Percentiles rank a stretch among this genome's conserved stretches.
These are phyloP conservation scores for Dufourea novaeangliae DNA, from an alignment of 1,140 invertebrate genomes.

Conservation along the genomic window DNA sequence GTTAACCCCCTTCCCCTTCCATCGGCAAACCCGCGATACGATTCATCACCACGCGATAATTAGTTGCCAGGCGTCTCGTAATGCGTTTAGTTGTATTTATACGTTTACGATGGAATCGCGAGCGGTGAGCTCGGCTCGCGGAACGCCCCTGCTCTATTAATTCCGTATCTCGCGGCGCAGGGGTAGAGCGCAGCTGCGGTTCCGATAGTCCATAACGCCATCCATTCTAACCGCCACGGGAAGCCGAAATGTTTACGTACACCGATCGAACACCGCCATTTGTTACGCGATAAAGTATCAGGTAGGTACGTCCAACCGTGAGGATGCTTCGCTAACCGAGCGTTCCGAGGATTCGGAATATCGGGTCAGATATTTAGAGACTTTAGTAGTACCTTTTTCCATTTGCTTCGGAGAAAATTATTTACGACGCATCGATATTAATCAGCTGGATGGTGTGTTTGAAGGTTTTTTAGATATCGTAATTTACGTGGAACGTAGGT, in stretches of 20 bases:
- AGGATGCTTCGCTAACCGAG: conserved; percentile 43
- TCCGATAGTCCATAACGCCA: conserved; percentile 62
- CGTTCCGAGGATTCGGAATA: conserved; percentile 40
- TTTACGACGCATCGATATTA: no score
- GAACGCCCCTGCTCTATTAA: conserved; percentile 55
- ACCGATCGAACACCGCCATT: conserved; percentile 66
- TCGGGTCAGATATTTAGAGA: background rate
- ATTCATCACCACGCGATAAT: conserved; percentile 41
- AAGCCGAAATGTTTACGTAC: conserved; percentile 67
- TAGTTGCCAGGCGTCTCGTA: conserved; percentile 37
- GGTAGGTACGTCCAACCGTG: conserved; percentile 42
- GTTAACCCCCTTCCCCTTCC: background rate
- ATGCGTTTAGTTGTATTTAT: conserved; percentile 35
- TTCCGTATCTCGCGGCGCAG: conserved; percentile 60
- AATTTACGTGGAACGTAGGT: no score
- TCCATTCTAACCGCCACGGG: conserved; percentile 54
- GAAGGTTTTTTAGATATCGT: no score
- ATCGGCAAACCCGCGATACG: background rate
- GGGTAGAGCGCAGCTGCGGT: conserved; percentile 63
- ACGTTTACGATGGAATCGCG: conserved; percentile 24
- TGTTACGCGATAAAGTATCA: conserved; percentile 67
- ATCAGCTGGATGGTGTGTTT: no score
- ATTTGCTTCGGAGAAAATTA: background rate
- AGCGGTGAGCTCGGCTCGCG: background rate
- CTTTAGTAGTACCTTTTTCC: background rate